A percentile compares a stretch with the other conserved stretches of the same genome.
Evolutionary conservation across 2,113 vertebrate genomes (phyloP).

Genomic region (Nicator chloris): DNA sequence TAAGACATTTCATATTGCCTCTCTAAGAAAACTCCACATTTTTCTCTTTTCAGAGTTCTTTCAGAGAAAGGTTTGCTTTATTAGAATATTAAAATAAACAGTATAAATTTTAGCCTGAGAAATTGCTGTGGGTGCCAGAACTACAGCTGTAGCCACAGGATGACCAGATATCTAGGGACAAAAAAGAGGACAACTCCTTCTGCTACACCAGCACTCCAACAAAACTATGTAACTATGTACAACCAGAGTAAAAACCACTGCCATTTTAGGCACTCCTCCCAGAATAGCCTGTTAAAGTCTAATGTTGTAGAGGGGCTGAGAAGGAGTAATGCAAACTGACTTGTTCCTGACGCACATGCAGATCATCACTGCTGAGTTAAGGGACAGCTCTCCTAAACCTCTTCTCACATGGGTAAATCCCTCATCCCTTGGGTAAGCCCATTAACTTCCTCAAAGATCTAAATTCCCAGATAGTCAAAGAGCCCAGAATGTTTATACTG

Average conservation of each 20-base stretch:
- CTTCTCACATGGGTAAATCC: not conserved
- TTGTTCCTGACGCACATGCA: not conserved
- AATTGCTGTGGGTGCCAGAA: not conserved
- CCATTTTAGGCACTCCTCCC: not conserved
- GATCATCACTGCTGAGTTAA: not conserved
- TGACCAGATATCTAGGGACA: not conserved
- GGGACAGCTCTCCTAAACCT: not conserved
- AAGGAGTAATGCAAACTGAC: not conserved
- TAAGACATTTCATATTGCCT: not conserved
- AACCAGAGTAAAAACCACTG: not conserved
- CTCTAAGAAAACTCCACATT: not conserved
- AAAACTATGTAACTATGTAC: not conserved
- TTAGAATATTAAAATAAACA: not conserved
- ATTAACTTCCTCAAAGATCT: not conserved
- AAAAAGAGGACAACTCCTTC: not conserved
- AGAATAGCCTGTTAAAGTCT: not conserved
- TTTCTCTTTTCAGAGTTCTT: not conserved
- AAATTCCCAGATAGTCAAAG: not conserved
- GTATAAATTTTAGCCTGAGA: not conserved
- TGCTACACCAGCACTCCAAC: accelerated
- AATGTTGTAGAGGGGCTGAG: accelerated
- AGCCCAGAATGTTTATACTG: not conserved
- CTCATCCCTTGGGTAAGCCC: not conserved
- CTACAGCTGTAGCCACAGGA: not conserved
- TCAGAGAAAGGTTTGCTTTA: not conserved